Conservation (phyloP, 2,888 invertebrate species). For the Nebria salina region DNA sequence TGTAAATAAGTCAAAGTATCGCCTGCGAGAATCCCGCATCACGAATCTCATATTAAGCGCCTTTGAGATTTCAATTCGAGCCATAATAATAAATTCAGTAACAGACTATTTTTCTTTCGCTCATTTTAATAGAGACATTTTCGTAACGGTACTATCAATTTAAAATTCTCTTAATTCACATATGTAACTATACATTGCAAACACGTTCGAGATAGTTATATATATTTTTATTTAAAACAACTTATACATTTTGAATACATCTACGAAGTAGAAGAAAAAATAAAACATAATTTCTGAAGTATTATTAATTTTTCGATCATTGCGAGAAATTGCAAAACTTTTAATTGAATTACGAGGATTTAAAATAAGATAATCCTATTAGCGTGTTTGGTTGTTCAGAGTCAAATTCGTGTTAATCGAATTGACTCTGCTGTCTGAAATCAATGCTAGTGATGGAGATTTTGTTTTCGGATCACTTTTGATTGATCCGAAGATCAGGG, state of each 20-base stretch:
- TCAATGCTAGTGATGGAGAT: not conserved
- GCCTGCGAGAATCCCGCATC: conserved; percentile 34
- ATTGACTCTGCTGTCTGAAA: not conserved
- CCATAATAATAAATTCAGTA: not conserved
- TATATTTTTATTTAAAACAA: too few species aligned
- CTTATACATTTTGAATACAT: too few species aligned
- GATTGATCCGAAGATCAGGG: not conserved
- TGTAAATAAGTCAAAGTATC: conserved; percentile 37
- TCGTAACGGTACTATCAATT: conserved; percentile 18
- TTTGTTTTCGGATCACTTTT: not conserved
- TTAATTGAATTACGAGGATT: not conserved
- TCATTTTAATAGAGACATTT: conserved; percentile 8
- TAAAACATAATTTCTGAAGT: too few species aligned
- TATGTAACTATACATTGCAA: not conserved
- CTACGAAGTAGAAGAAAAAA: too few species aligned
- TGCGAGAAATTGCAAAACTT: not conserved
- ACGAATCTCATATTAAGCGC: conserved; percentile 6
- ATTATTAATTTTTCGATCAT: not conserved
- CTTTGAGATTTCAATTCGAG: conserved; percentile 12
- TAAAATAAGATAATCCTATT: not conserved
- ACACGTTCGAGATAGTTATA: too few species aligned
- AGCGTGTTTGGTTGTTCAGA: not conserved
- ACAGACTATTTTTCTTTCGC: not conserved
- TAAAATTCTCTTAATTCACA: conserved; percentile 8
- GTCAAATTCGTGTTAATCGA: not conserved